Percentiles rank a stretch among this genome's conserved stretches.
phyloP scores from a whole-genome alignment of 2,113 vertebrate species.

The Dasyurus viverrinus region DNA sequence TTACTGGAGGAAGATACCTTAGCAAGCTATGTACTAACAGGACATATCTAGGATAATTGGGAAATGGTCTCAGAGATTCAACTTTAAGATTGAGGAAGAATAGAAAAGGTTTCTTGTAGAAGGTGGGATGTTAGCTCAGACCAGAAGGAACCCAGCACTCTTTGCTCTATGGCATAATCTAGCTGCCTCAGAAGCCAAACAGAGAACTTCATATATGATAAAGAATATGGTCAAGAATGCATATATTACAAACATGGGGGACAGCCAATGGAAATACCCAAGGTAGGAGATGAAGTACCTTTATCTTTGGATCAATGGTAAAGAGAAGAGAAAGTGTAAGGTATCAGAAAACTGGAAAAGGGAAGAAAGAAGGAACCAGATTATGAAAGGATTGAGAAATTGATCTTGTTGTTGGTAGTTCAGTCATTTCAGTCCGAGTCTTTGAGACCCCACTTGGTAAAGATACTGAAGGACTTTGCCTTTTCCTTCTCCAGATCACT shows the following conservation, averaged over 20 bases:
- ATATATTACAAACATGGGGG: background rate
- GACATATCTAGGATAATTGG: background rate
- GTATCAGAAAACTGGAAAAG: background rate
- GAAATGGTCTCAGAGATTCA: background rate
- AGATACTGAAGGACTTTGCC: background rate
- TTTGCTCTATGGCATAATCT: no score
- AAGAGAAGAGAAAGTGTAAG: background rate
- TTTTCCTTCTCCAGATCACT: background rate
- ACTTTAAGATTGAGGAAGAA: background rate
- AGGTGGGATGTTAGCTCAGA: background rate
- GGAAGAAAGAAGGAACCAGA: background rate
- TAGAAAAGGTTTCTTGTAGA: background rate
- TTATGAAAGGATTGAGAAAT: background rate
- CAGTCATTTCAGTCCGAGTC: background rate
- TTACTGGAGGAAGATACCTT: background rate
- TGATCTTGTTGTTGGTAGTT: background rate
- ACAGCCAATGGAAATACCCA: background rate
- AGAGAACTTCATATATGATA: no score
- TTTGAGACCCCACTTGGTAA: background rate
- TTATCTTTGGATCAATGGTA: background rate
- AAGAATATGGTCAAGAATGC: background rate
- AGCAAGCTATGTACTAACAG: background rate
- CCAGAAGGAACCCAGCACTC: background rate
- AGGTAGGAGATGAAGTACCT: background rate
- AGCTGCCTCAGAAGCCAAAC: no score